Base-by-base conservation (phyloP, 2,888 invertebrate genomes). In the Hypomecis punctinalis region DNA sequence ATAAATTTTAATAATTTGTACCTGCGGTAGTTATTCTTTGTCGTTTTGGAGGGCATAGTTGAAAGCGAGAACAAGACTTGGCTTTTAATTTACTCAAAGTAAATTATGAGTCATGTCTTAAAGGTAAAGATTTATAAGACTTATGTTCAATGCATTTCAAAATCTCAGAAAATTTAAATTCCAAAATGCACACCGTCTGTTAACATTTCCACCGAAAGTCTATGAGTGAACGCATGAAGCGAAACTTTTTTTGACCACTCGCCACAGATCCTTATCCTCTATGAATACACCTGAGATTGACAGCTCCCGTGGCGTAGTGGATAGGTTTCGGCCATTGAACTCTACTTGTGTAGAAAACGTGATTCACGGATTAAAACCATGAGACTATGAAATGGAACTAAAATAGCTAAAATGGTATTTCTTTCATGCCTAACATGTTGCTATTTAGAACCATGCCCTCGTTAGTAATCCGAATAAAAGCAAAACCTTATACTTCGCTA, bases 301-400 rank as follows among this genome's bases (percentile, higher is more conserved):
- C 56, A 47, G 46, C 47, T 56, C 47, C 47, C 33, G 40, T 47
- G 56, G 47, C 7, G 47, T 47, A 39, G 45, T 56, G 39, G 37
- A 56, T 56, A 56, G 47, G 47, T 56, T 47, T 47, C 47, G 47
- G 46, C 13, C 56, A 40, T 39, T 48, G 47, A 56, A 33, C 56
- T 51, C 37, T 37, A 37, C 7, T 47, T 36, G 10, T 36, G 10
- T 39, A 43, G 9, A 45, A 36, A 49, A 47, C 56, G 56, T 56
- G 47, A 56, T 39, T 47, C 56, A 56, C 56, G 56, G 47, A 56
- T 56, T 56, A 47, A 39, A 39, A 23, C n/a, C 39, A n/a, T 23
- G 56, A 33, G 56, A 40, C 45, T 52, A 40, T 10, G 40, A 33
- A 52, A 40, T 55, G 55, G 13, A 46, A 37, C 37, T 9, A 46